Percentiles rank a stretch among this genome's conserved stretches.
These are phyloP conservation scores for Gadopsis marmoratus DNA, from an alignment of 2,797 vertebrate species.

Conservation along the genomic window DNA sequence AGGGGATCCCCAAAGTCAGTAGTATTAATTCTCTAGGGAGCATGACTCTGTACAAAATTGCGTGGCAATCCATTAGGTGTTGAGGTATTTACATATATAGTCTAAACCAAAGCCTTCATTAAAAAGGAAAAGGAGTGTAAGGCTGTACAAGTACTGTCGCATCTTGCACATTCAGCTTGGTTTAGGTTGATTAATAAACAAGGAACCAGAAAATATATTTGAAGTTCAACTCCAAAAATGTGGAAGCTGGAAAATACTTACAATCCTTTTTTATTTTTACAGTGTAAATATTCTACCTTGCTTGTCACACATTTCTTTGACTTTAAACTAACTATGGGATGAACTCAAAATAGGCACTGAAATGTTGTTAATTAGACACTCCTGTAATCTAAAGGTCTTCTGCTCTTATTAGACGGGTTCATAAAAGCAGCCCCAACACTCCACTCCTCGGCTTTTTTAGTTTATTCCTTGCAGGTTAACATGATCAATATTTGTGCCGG, in stretches of 20 bases:
- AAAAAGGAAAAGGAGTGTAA: neutral
- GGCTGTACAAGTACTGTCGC: neutral
- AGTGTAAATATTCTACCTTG: neutral
- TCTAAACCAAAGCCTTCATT: neutral
- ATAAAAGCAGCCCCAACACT: slow-evolving; percentile 4
- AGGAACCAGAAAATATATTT: slow-evolving; percentile 1
- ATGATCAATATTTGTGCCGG: slow-evolving; percentile 50
- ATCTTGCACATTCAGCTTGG: neutral
- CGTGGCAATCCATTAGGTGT: too few relatives aligned
- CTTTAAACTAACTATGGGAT: slow-evolving; percentile 51
- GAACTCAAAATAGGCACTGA: slow-evolving; percentile 46
- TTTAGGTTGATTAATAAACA: neutral
- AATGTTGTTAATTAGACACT: slow-evolving; percentile 65
- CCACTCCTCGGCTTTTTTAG: slow-evolving; percentile 33
- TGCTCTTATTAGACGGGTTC: slow-evolving; percentile 54
- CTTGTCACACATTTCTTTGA: slow-evolving; percentile 33
- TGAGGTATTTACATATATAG: neutral
- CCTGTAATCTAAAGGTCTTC: slow-evolving; percentile 39
- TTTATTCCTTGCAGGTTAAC: slow-evolving; percentile 48
- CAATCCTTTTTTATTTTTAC: neutral
- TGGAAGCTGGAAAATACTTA: neutral
- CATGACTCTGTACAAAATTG: too few relatives aligned
- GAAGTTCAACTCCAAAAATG: neutral
- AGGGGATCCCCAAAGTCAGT: too few relatives aligned
- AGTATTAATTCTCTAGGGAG: too few relatives aligned